Evolutionary conservation across 2,888 invertebrate genomes (phyloP), one percentile per base, ranked within the genome.

Genomic region (Melieria picta): DNA sequence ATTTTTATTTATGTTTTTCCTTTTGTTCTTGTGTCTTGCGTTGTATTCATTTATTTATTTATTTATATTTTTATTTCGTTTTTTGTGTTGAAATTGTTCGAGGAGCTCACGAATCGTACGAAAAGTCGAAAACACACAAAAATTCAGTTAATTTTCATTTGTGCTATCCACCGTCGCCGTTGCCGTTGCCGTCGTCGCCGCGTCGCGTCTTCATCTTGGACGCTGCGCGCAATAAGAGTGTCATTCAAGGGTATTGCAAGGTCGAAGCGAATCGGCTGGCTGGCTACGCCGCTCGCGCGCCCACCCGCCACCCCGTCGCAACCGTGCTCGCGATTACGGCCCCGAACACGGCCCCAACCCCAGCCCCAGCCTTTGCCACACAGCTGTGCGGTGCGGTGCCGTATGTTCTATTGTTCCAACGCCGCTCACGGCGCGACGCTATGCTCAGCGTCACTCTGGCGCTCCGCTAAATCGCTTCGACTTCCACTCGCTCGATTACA

Each of bases 171-270:
- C 76, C 71, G 73, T 72, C 52, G 71, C 63, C 77, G 81, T 77
- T 75, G 79, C 77, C 78, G 78, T 79, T 69, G 69, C 77, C 77
- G 79, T 30, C 30, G 30, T 30, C 30, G 30, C 30, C 30, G 74
- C 63, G 64, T 63, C 72, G 67, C 79, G 79, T 82, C 78, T 79
- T 81, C 79, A 72, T 65, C 68, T 68, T 72, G 71, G 77, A 76
- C 79, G 80, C 79, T 79, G 74, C 75, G 79, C 84, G 80, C 83
- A 85, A 80, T 82, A 83, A 82, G 81, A 85, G 84, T 85, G 86
- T 84, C 86, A 84, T 82, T 86, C 86, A 86, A 86, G 86, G 86
- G 85, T 86, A 83, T 85, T 83, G 80, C 86, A 86, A 86, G 87
- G 86, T 86, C 86, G 80, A 82, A 82, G 77, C 72, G 74, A 65